Percentiles rank a stretch among this genome's conserved stretches.
phyloP scores from a whole-genome alignment of 2,888 invertebrate genomes.

The Melanostoma mellinum region DNA sequence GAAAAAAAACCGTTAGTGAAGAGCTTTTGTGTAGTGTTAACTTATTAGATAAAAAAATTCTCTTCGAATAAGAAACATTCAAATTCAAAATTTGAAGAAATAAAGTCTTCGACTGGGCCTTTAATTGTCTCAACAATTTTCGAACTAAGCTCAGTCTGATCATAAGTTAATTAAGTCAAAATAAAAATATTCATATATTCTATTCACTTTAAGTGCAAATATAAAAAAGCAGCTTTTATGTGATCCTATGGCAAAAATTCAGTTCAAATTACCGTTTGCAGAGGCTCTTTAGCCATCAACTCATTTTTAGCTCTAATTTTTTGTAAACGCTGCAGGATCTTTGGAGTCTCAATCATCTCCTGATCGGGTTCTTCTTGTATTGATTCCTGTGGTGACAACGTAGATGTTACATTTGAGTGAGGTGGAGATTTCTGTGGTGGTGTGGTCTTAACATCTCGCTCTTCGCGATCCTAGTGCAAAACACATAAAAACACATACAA shows the following conservation, averaged over 20 bases:
- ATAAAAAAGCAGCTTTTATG: neutral
- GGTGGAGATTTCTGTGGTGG: slow-evolving; percentile 83
- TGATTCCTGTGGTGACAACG: slow-evolving; percentile 83
- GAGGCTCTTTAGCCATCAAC: slow-evolving; percentile 82
- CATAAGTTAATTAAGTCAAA: too few relatives aligned
- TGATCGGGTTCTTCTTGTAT: slow-evolving; percentile 83
- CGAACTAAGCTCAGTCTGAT: too few relatives aligned
- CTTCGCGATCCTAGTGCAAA: slow-evolving; percentile 84
- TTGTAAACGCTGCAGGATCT: slow-evolving; percentile 89
- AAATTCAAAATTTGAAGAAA: too few relatives aligned
- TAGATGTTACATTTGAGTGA: slow-evolving; percentile 85
- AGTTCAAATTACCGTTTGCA: slow-evolving; percentile 76
- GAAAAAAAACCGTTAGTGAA: too few relatives aligned
- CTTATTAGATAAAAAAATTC: too few relatives aligned
- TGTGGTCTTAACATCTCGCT: slow-evolving; percentile 82
- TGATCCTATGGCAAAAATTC: neutral
- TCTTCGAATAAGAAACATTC: too few relatives aligned
- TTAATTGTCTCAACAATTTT: too few relatives aligned
- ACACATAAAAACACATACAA: slow-evolving; percentile 81
- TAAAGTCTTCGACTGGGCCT: too few relatives aligned
- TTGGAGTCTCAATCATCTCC: slow-evolving; percentile 87
- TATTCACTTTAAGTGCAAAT: too few relatives aligned
- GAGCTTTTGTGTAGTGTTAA: too few relatives aligned
- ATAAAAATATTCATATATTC: too few relatives aligned
- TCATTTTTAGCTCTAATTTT: slow-evolving; percentile 90